phyloP scores from a whole-genome alignment of 2,797 vertebrate genomes.

The Rhadinocentrus ornatus region DNA sequence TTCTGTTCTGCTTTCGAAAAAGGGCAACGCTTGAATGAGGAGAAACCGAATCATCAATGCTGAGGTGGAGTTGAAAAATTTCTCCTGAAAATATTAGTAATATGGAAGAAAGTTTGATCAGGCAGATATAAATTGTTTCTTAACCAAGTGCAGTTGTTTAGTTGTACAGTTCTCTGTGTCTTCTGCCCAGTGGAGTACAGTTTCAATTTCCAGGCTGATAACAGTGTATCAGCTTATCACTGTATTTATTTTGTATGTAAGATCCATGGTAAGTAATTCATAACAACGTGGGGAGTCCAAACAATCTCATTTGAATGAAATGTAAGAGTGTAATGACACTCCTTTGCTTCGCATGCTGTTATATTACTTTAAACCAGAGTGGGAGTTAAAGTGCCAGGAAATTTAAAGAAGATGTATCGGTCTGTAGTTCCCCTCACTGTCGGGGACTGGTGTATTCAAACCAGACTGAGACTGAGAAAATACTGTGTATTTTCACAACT shows the following conservation, averaged over 20 bases:
- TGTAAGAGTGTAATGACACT: background rate
- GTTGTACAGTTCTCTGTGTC: constrained; percentile 14
- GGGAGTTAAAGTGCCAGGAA: background rate
- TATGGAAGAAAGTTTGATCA: constrained; percentile 1
- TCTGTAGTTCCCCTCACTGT: constrained; percentile 44
- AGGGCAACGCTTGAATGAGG: background rate
- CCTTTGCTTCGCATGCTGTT: background rate
- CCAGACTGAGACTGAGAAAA: constrained; percentile 31
- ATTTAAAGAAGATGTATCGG: constrained; percentile 1
- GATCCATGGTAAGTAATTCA: background rate
- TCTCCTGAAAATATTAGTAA: constrained; percentile 24
- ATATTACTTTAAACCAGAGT: constrained; percentile 1
- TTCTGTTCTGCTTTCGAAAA: constrained; percentile 24
- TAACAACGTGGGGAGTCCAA: background rate
- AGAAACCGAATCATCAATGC: background rate
- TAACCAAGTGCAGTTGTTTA: constrained; percentile 10
- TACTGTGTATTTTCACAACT: constrained; percentile 68
- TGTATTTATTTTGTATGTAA: background rate
- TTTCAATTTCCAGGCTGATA: constrained; percentile 3
- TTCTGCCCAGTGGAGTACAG: constrained; percentile 21
- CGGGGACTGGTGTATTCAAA: constrained; percentile 40
- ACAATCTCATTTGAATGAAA: background rate
- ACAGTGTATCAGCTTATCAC: background rate
- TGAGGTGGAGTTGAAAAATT: background rate
- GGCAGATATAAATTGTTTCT: background rate